Conservation (phyloP, 2,797 vertebrate genomes). For the Rhyacichthys aspro region DNA sequence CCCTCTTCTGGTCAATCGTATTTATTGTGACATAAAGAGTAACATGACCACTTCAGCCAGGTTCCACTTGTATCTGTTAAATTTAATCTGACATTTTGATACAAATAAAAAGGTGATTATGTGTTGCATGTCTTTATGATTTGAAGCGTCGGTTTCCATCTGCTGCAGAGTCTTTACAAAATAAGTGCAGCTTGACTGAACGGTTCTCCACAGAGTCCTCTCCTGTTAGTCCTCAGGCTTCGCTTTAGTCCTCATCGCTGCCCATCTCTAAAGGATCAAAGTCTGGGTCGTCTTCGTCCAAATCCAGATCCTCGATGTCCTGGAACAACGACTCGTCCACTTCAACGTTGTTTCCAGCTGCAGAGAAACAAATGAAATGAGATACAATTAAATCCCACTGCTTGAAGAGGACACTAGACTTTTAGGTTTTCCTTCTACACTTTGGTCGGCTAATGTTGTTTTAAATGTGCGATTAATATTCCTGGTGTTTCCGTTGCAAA, state of each 20-base stretch:
- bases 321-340: conserved; percentile 98
- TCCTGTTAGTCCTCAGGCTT: conserved; percentile 23
- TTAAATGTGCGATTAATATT: too few species aligned
- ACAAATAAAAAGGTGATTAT: conserved; percentile 38
- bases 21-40: not conserved
- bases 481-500: too few species aligned
- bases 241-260: conserved; percentile 85
- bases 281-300: conserved; percentile 94
- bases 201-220: not conserved
- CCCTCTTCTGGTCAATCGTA: conserved; percentile 29
- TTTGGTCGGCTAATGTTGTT: too few species aligned
- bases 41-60: not conserved
- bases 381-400: too few species aligned
- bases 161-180: conserved; percentile 70
- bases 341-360: conserved; percentile 95
- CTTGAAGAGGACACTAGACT: not conserved
- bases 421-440: too few species aligned
- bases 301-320: conserved; percentile 95
- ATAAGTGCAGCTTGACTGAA: conserved; percentile 23
- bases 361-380: conserved; percentile 14
- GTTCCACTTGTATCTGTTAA: conserved; percentile 12
- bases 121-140: conserved; percentile 10
- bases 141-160: conserved; percentile 23
- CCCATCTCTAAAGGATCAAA: conserved; percentile 89
- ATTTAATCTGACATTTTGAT: conserved; percentile 43